Percentiles rank a stretch among this genome's conserved stretches.
Evolutionary conservation across 2,888 invertebrate species (phyloP).

Genomic region (Drosophila eohydei): DNA sequence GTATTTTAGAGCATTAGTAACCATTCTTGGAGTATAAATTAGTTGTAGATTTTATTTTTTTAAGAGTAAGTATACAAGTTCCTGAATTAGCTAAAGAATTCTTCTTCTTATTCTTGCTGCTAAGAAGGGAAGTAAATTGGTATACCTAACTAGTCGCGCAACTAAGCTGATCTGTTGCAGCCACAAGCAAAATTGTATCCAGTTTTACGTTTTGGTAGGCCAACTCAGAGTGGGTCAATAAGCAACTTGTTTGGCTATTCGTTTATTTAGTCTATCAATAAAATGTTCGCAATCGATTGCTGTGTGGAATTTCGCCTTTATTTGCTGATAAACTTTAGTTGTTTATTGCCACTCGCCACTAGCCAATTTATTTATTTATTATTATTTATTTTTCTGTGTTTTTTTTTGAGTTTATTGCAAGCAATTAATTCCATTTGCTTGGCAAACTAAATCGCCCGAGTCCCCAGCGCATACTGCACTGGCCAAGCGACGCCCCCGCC

Average conservation of each 20-base stretch:
- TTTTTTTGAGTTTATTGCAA: constrained; percentile 48
- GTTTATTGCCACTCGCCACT: background rate
- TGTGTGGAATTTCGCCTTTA: background rate
- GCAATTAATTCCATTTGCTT: constrained; percentile 44
- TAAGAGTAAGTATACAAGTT: background rate
- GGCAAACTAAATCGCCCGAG: background rate
- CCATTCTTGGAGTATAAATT: too few species aligned
- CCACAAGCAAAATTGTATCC: background rate
- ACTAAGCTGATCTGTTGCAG: background rate
- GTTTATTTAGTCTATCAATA: background rate
- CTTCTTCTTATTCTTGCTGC: too few species aligned
- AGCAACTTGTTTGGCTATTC: background rate
- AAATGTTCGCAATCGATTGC: background rate
- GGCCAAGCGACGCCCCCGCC: constrained; percentile 34
- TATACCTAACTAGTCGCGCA: background rate
- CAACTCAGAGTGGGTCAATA: background rate
- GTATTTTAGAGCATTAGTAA: background rate
- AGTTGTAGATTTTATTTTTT: background rate
- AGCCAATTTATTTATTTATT: background rate
- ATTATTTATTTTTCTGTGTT: too few species aligned
- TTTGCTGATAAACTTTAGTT: background rate
- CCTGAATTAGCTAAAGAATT: background rate
- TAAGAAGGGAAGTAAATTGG: background rate
- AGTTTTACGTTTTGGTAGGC: background rate
- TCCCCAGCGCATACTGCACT: background rate